Base-by-base conservation (phyloP, 2,113 vertebrate species). In the Tychaedon coryphoeus region DNA sequence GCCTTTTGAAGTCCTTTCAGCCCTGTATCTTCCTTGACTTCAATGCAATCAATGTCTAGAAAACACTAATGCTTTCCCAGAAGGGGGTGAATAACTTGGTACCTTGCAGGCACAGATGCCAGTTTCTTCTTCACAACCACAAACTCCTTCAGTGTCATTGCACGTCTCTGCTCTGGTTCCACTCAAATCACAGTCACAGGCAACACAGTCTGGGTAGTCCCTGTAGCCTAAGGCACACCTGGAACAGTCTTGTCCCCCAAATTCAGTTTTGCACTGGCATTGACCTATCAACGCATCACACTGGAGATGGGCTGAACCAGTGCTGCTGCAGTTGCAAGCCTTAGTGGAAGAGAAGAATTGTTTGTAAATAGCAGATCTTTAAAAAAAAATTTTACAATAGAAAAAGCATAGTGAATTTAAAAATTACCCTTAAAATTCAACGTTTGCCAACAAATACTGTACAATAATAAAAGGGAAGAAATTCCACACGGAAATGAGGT, bases 71-170 rank as follows among this genome's bases (percentile, higher is more conserved):
- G 26, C 8, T 45, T 18, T 5, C 54, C 36, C 25, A 53, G 43
- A 75, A 76, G 20, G 5, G 7, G 43, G 5, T 80, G 82, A 73
- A 65, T 19, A 43, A 15, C 24, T 71, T 17, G 3, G 12, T 97
- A 99, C 99, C 99, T 99, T 99, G 98, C 99, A 99, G 38, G 97
- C 90, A 94, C 99, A 99, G 88, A 83, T 19, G 2, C 99, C 99
- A 0, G 96, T 97, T 70, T 97, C 95, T 53, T 97, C 97, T 45
- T 95, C 93, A 88, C 99, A 99, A 42, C 95, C 96, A 93, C 99
- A 99, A 43, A 98, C 92, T 67, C 98, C 98, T 83, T 91, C 94
- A 3, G 95, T 87, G 16, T 28, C 65, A 69, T 98, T 98, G 74
- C 99, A 99, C 31, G 75, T 97, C 24, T 98, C 97, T 0, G 66